These are phyloP conservation scores for Diploscapter pachys DNA, from an alignment of 1,140 invertebrate species.

Conservation along the genomic window DNA sequence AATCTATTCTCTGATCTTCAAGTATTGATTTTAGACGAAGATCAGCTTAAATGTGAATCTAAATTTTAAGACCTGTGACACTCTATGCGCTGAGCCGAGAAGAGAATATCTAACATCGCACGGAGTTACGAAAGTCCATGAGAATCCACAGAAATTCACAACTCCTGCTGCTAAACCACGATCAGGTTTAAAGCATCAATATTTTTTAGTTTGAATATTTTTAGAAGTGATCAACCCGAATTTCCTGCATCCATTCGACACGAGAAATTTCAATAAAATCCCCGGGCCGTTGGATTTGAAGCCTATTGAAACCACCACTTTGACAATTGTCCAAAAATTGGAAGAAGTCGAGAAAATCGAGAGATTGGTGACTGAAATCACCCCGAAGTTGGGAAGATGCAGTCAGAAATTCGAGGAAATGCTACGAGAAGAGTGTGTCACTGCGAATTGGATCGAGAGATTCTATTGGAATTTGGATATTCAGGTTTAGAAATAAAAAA, in stretches of 20 bases:
- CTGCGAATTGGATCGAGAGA: slow-evolving; percentile 26
- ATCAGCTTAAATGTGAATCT: neutral
- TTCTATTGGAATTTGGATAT: slow-evolving; percentile 26
- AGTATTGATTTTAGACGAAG: slow-evolving; percentile 3
- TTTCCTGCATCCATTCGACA: slow-evolving; percentile 3
- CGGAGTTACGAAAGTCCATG: slow-evolving; percentile 9
- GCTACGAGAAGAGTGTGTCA: slow-evolving; percentile 25
- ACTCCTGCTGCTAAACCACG: neutral
- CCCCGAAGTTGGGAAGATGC: slow-evolving; percentile 22
- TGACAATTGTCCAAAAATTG: slow-evolving; percentile 9
- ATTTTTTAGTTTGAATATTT: slow-evolving; percentile 13
- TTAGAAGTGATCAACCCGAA: slow-evolving; percentile 9
- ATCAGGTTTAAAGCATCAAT: slow-evolving; percentile 1
- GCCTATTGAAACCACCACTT: slow-evolving; percentile 14
- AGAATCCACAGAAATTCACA: slow-evolving; percentile 1
- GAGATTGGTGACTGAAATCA: slow-evolving; percentile 12
- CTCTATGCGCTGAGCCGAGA: neutral
- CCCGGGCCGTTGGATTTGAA: neutral
- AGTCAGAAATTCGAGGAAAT: slow-evolving; percentile 15
- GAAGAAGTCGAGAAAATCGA: slow-evolving; percentile 22
- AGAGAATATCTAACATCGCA: slow-evolving; percentile 12
- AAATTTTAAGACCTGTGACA: slow-evolving; percentile 20
- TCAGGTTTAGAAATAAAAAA: too few relatives aligned
- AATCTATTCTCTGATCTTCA: slow-evolving; percentile 44
- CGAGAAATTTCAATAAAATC: neutral